phyloP scores from a whole-genome alignment of 2,113 vertebrate genomes.

The Monopterus albus region DNA sequence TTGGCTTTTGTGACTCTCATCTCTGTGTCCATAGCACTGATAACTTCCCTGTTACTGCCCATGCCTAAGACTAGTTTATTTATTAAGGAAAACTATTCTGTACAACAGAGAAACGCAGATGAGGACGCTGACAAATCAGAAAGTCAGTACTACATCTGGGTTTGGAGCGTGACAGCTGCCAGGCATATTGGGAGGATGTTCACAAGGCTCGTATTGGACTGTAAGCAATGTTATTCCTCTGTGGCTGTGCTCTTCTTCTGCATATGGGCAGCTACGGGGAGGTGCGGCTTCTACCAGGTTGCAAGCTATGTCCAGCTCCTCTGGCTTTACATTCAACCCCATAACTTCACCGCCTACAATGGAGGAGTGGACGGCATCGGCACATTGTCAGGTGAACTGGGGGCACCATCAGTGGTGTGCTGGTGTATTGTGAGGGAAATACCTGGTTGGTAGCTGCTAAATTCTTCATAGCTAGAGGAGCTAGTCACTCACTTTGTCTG shows the following conservation, averaged over 20 bases:
- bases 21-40: conserved; percentile 84
- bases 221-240: conserved; percentile 85
- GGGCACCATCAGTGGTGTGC: too few relatives aligned
- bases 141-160: neutral
- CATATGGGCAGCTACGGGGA: conserved; percentile 85
- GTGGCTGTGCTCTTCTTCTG: conserved; percentile 85
- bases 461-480: too few relatives aligned
- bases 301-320: conserved; percentile 84
- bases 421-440: neutral
- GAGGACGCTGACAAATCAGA: neutral
- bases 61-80: conserved; percentile 86
- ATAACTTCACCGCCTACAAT: conserved; percentile 79
- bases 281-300: conserved; percentile 88
- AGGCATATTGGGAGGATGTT: conserved; percentile 60
- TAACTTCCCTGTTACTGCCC: conserved; percentile 84
- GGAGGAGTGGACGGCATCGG: conserved; percentile 85
- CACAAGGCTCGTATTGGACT: conserved; percentile 79
- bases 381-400: conserved; percentile 82
- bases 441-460: neutral
- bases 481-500: too few relatives aligned
- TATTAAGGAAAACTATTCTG: conserved; percentile 70
- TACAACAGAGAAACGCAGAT: neutral
- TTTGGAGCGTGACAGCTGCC: neutral
- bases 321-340: conserved; percentile 83
- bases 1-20: conserved; percentile 85